Percentiles rank a stretch among this genome's conserved stretches.
Conservation (phyloP, 2,797 vertebrate genomes). For the Potorous gilbertii region DNA sequence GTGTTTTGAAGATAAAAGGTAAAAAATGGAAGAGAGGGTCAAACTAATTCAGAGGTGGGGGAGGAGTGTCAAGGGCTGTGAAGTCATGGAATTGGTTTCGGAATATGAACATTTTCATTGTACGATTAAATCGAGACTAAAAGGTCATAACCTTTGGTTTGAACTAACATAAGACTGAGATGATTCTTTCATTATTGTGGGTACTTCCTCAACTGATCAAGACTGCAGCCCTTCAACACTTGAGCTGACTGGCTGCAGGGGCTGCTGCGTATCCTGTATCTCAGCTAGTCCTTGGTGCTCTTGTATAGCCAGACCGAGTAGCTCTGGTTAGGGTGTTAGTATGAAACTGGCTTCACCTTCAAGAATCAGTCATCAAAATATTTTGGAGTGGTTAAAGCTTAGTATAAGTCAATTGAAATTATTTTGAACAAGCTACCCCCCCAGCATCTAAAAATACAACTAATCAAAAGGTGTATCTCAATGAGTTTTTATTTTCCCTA, state of each 20-base stretch:
- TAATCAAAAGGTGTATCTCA: conserved; percentile 15
- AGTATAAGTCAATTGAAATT: background rate
- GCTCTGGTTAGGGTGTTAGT: background rate
- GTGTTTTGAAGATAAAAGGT: background rate
- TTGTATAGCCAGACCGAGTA: background rate
- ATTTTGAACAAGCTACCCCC: background rate
- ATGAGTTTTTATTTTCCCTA: conserved; percentile 34
- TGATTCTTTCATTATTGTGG: background rate
- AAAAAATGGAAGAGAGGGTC: background rate
- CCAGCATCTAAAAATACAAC: conserved; percentile 18
- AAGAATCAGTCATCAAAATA: background rate
- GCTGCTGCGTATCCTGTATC: background rate
- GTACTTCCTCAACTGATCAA: background rate
- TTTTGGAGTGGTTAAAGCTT: background rate
- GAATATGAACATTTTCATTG: background rate
- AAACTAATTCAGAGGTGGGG: background rate
- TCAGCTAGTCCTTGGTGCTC: background rate
- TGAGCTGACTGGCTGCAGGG: background rate
- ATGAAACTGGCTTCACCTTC: background rate
- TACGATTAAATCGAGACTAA: background rate
- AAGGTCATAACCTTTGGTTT: background rate
- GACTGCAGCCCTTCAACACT: background rate
- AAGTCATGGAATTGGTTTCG: background rate
- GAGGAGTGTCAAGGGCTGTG: background rate
- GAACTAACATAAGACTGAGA: background rate